Conservation (phyloP, 2,797 vertebrate genomes). For the Megaceryle alcyon region DNA sequence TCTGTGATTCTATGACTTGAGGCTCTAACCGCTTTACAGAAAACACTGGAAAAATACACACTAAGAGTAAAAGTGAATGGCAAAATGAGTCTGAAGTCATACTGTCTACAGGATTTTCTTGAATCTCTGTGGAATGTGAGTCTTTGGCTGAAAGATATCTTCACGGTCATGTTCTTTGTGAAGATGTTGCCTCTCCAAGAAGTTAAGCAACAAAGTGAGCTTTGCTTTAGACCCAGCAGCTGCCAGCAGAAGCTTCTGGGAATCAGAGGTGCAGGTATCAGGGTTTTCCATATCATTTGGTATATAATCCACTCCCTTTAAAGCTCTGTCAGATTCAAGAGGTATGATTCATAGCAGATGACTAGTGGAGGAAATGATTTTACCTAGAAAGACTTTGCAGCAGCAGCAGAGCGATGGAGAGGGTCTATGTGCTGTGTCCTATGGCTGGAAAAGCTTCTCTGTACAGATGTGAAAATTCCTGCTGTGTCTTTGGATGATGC, state of each 20-base stretch:
- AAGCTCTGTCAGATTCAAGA: accelerated
- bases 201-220: background rate
- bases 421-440: background rate
- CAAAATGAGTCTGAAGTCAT: background rate
- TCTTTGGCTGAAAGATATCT: background rate
- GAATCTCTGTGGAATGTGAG: background rate
- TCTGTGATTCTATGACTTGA: background rate
- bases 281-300: background rate
- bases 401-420: background rate
- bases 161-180: background rate
- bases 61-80: background rate
- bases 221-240: background rate
- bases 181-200: background rate
- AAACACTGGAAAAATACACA: background rate
- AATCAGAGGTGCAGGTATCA: background rate
- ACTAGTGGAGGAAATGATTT: background rate
- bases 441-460: background rate
- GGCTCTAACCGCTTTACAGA: background rate
- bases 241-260: background rate
- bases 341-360: background rate
- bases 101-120: background rate
- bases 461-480: background rate
- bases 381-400: background rate
- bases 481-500: background rate
- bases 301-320: background rate